Conservation (phyloP, 2,797 vertebrate genomes). For the Brachyrhaphis roseni region DNA sequence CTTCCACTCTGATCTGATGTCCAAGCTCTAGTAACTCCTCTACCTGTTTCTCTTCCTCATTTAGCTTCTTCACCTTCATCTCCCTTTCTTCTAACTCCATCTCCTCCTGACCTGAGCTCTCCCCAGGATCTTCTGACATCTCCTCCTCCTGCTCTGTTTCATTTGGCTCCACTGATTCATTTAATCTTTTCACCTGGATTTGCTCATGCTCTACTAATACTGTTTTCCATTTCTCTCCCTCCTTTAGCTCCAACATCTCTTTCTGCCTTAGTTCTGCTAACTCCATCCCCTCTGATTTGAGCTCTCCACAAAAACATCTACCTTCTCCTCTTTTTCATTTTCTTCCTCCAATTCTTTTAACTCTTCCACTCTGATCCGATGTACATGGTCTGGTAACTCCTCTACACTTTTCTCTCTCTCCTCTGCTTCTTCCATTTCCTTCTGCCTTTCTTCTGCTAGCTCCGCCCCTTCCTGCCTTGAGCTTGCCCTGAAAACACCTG, state of each 20-base stretch:
- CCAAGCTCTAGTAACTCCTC: background rate
- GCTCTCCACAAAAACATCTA: background rate
- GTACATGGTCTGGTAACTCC: background rate
- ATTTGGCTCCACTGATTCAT: background rate
- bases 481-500: background rate
- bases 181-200: background rate
- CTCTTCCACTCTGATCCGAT: background rate
- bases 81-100: background rate
- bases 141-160: background rate
- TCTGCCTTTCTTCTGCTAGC: background rate
- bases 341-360: background rate
- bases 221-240: background rate
- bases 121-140: background rate
- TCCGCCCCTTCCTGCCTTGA: background rate
- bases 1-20: background rate
- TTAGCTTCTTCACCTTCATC: background rate
- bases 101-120: background rate
- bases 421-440: background rate
- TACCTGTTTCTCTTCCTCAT: background rate
- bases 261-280: background rate
- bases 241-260: background rate
- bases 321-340: background rate
- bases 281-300: background rate
- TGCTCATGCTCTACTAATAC: background rate
- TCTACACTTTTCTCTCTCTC: background rate